Evolutionary conservation across 2,113 vertebrate genomes (phyloP).

Genomic region (Anoura caudifer): DNA sequence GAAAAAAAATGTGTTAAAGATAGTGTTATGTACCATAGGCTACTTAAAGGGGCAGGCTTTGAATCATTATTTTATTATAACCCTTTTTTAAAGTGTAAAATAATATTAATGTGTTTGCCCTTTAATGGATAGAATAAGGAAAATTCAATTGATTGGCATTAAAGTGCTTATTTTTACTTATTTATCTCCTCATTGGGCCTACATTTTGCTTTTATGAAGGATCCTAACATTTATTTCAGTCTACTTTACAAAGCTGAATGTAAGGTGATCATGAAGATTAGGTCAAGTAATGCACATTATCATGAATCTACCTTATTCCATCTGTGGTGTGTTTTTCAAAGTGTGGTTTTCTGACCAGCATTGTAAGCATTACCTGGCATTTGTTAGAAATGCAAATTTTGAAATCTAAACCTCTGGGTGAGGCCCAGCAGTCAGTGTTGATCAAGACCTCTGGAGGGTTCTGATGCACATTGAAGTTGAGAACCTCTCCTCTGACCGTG

Average conservation of each 20-base stretch:
- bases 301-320: neutral
- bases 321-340: neutral
- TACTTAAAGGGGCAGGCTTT: neutral
- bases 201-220: neutral
- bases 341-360: neutral
- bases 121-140: neutral
- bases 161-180: conserved; percentile 28
- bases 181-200: neutral
- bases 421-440: neutral
- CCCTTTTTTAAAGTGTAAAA: neutral
- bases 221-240: neutral
- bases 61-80: neutral
- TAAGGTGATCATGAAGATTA: conserved; percentile 3
- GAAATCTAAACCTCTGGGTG: neutral
- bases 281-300: neutral
- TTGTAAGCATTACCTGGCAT: neutral
- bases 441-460: neutral
- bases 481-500: neutral
- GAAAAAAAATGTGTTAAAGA: neutral
- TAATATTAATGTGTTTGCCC: conserved; percentile 17
- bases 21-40: neutral
- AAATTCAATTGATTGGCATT: conserved; percentile 23
- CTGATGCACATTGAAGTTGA: neutral
- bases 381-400: neutral
- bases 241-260: neutral